Base-by-base conservation (phyloP, 1,140 invertebrate species). In the Streblospio benedicti region DNA sequence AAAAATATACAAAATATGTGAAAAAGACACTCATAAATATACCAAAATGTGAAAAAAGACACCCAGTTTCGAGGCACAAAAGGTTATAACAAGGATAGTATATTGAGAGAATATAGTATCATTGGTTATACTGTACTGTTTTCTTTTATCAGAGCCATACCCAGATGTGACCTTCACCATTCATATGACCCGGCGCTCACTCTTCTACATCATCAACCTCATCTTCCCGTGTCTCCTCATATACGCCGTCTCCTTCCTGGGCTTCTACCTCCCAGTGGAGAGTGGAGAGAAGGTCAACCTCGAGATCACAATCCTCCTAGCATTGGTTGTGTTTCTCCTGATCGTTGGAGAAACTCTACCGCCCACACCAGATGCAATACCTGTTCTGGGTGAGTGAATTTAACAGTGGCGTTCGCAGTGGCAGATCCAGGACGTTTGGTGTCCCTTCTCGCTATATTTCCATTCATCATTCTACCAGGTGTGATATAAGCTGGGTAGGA, bases 91-190 rank as follows among this genome's bases (percentile, higher is more conserved):
- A n/a, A n/a, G n/a, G n/a, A n/a, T n/a, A n/a, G n/a, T n/a, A n/a
- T n/a, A n/a, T n/a, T n/a, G n/a, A n/a, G n/a, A n/a, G n/a, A n/a
- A n/a, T n/a, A n/a, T n/a, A n/a, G n/a, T n/a, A n/a, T n/a, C n/a
- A n/a, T n/a, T n/a, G n/a, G n/a, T n/a, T n/a, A n/a, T n/a, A n/a
- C n/a, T n/a, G n/a, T n/a, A n/a, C n/a, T n/a, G n/a, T n/a, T n/a
- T n/a, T n/a, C n/a, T n/a, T n/a, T n/a, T n/a, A n/a, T n/a, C 33
- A 75, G 89, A 91, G 76, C 90, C 90, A 31, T 93, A 91, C 74
- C 87, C 93, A 61, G 92, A 96, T 74, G 93, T 97, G 69, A 97
- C 92, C 28, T 97, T 95, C 78, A 94, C 93, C 77, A 94, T 97
- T 68, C 93, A 91, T 30, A 91, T 97, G 87, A 81, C 91, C 62